These are phyloP conservation scores for Pemphigus obesinymphae DNA, from an alignment of 1,140 invertebrate species.

Conservation along the genomic window DNA sequence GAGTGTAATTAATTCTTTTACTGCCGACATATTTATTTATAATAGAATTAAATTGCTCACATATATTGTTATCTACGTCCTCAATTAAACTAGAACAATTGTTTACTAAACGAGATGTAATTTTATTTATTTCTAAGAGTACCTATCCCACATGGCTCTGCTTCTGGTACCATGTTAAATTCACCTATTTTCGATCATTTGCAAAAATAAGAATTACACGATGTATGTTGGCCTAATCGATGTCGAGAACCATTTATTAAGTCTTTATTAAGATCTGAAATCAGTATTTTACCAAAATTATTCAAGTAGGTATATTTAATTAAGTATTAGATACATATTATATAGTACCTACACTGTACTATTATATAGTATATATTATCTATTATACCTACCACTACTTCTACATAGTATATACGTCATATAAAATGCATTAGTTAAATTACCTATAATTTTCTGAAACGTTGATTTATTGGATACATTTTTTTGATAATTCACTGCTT, in stretches of 20 bases:
- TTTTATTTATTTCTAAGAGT: neutral
- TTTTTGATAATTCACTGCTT: neutral
- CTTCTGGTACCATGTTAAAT: conserved; percentile 1
- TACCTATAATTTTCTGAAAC: neutral
- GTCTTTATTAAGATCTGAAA: neutral
- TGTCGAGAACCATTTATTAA: neutral
- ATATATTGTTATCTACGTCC: neutral
- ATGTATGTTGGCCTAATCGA: neutral
- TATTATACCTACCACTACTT: too few relatives aligned
- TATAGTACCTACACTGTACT: too few relatives aligned
- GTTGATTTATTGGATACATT: neutral
- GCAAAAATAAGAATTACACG: conserved; percentile 7
- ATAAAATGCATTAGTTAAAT: too few relatives aligned
- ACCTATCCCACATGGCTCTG: neutral
- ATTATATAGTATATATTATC: too few relatives aligned
- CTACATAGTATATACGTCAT: too few relatives aligned
- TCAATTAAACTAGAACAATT: conserved; percentile 5
- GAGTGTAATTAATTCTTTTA: neutral
- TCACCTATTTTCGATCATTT: neutral
- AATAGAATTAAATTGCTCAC: conserved; percentile 8
- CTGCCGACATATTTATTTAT: neutral
- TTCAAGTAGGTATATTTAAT: too few relatives aligned
- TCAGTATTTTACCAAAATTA: neutral
- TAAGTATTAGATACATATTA: too few relatives aligned
- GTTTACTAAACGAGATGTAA: conserved; percentile 4